phyloP scores from a whole-genome alignment of 2,888 invertebrate species.

The Aphidoletes aphidimyza region DNA sequence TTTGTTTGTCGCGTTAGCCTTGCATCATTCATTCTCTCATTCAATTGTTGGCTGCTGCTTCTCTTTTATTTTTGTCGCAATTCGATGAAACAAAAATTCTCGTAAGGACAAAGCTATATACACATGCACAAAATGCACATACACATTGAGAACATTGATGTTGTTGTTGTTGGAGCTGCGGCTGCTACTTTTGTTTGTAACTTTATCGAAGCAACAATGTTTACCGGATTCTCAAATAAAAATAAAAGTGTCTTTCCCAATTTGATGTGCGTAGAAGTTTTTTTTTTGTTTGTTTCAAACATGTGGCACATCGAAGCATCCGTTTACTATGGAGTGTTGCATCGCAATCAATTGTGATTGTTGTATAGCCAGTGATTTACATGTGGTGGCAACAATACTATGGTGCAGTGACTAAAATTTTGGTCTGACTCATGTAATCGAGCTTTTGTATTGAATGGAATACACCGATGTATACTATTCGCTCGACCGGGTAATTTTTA shows the following conservation, averaged over 20 bases:
- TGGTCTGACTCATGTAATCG: no score
- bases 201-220: slow-evolving; percentile 14
- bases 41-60: no score
- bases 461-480: no score
- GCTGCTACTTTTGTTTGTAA: background rate
- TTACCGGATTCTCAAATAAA: background rate
- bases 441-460: no score
- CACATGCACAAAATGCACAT: background rate
- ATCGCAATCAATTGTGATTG: background rate
- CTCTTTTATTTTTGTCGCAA: no score
- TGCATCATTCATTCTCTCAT: no score
- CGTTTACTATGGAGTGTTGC: background rate
- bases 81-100: no score
- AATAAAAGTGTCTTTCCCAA: slow-evolving; percentile 19
- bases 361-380: background rate
- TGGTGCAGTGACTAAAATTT: background rate
- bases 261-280: slow-evolving; percentile 28
- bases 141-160: no score
- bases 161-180: no score
- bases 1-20: no score
- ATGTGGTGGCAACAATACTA: slow-evolving; percentile 1
- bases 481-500: no score
- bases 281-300: background rate
- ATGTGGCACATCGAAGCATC: background rate
- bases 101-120: background rate